Evolutionary conservation across 2,113 vertebrate genomes (phyloP).

Genomic region (rat (Rattus norvegicus)): GRCr8 NC_086028.1:105561001-105561500

Average conservation of each 20-base stretch:
- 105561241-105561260: not conserved
- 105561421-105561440: no score
- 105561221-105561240: not conserved
- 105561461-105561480: not conserved
- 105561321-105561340: not conserved
- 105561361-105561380: not conserved
- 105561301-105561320: not conserved
- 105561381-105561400: not conserved
- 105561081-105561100: not conserved
- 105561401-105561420: not conserved
- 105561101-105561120: not conserved
- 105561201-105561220: not conserved
- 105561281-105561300: not conserved
- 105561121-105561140: not conserved
- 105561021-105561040: no score
- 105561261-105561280: not conserved
- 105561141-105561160: not conserved
- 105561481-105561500: not conserved
- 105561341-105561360: not conserved
- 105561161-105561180: not conserved
- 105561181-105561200: not conserved
- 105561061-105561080: not conserved
- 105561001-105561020: not conserved
- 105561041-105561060: not conserved
- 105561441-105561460: not conserved